Evolutionary conservation across 2,888 invertebrate species (phyloP), one percentile per base, ranked within the genome.

Genomic region (Ashinkailepas kermadecensis): DNA sequence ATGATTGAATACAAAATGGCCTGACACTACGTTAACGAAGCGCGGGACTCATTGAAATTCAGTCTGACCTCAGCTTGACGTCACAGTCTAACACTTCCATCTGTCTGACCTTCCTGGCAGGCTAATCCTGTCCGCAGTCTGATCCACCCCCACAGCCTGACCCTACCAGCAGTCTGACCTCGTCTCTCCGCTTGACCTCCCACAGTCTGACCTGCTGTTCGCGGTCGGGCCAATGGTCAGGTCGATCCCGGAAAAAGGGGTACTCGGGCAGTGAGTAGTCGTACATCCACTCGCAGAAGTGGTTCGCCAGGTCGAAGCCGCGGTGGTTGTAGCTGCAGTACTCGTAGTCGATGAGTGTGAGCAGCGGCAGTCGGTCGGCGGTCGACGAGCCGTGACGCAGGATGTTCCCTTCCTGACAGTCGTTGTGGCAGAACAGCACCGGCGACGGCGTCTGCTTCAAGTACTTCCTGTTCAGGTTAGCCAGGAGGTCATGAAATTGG

Each of bases 281-380:
- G 86, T 94, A 94, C 0, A 91, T 91, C 95, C 96, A 95, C 87
- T 97, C 97, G 84, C 94, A 90, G 87, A 97, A 96, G 86, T 97
- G 97, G 88, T 97, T 97, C 6, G 97, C 97, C 81, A 97, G 89
- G 88, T 97, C 97, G 88, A 96, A 97, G 0, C 93, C 96, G 81
- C 97, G 90, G 87, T 95, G 94, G 87, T 97, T 97, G 88, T 97
- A 97, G 0, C 96, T 94, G 87, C 96, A 96, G 87, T 97, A 97
- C 88, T 97, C 97, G 87, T 95, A 97, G 87, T 97, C 97, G 86
- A 95, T 95, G 59, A 95, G 89, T 25, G 94, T 93, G 62, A 95
- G 88, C 81, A 85, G 91, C 0, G 92, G 89, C 39, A 11, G 6
- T 89, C 79, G 70, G 79, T 64, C 81, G 70, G 57, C n/a, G 25